Base-by-base conservation (phyloP, 1,140 invertebrate species). In the Saccostrea cuccullata region DNA sequence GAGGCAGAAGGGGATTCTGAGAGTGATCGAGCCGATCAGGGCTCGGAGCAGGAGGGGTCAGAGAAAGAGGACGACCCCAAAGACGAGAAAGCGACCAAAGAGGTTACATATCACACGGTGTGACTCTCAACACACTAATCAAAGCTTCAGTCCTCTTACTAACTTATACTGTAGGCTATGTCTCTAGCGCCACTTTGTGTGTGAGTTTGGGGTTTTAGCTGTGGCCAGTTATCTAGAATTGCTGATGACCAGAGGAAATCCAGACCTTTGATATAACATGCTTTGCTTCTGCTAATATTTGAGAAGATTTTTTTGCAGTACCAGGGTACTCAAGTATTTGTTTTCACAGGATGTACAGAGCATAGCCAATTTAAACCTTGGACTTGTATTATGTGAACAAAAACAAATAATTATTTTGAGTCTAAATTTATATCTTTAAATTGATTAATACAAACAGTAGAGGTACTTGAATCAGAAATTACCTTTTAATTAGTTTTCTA, bases 11-110 rank as follows among this genome's bases (percentile, higher is more conserved):
- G 26, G 26, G 70, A 77, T 26, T 77, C 70, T 77, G 70, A 26
- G 70, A 77, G 70, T 77, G 30, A 77, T 30, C 70, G 70, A 15
- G 70, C 70, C 13, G 70, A 77, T 26, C 70, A 77, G 23, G 70
- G 70, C 70, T 77, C 70, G 30, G 70, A 77, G n/a, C n/a, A n/a
- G 70, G 70, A 26, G 70, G 70, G 70, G 70, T 77, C 70, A 12
- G 70, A 77, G 3, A 77, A 36, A 30, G 70, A 77, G 13, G 70
- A 36, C 26, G 26, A 26, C 70, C 70, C 70, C 26, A 30, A 30
- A 36, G 26, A 77, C 6, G 26, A 77, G 26, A 13, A 77, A 30
- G 5, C 23, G 13, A 73, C n/a, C 23, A 73, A 73, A 73, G 67
- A 73, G 70, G 70, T 77, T 77, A 77, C 70, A 30, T 77, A 77